phyloP scores from a whole-genome alignment of 2,888 invertebrate species.

The Idaea biselata region DNA sequence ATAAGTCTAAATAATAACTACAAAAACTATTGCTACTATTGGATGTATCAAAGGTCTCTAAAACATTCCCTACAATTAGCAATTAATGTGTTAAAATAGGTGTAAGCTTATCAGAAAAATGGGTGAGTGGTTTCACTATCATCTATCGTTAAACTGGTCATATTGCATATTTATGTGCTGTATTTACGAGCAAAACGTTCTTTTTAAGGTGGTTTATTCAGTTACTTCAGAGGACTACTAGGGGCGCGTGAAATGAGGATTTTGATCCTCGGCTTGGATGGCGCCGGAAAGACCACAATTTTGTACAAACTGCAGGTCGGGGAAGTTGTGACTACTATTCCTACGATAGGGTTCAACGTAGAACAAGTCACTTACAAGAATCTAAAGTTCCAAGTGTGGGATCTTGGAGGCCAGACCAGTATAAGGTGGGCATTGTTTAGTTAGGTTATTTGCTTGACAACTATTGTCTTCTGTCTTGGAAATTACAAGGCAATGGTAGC shows the following conservation, averaged over 20 bases:
- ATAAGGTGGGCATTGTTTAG: constrained; percentile 85
- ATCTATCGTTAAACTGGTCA: constrained; percentile 36
- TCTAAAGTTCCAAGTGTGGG: constrained; percentile 99
- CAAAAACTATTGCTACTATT: constrained; percentile 32
- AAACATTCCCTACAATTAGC: constrained; percentile 53
- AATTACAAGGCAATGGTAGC: constrained; percentile 7
- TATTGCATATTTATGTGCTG: constrained; percentile 22
- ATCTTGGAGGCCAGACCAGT: constrained; percentile 99
- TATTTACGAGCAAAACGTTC: constrained; percentile 19
- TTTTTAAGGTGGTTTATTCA: constrained; percentile 93
- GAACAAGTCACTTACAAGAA: constrained; percentile 99
- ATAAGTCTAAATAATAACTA: constrained; percentile 36
- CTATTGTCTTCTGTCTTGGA: constrained; percentile 13
- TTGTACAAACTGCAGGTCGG: constrained; percentile 98
- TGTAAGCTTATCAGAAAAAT: constrained; percentile 63
- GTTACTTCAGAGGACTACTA: constrained; percentile 97
- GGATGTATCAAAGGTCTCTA: constrained; percentile 39
- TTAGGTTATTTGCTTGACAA: constrained; percentile 32
- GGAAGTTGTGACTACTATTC: constrained; percentile 98
- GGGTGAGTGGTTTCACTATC: constrained; percentile 54
- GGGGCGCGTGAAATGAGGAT: constrained; percentile 99
- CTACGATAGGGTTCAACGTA: constrained; percentile 99
- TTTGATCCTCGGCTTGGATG: constrained; percentile 97
- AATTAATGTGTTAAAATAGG: constrained; percentile 66
- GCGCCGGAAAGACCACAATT: constrained; percentile 99